Percentiles rank a stretch among this genome's conserved stretches.
These are phyloP conservation scores for Paradisaea rubra DNA, from an alignment of 2,113 vertebrate species.

Conservation along the genomic window DNA sequence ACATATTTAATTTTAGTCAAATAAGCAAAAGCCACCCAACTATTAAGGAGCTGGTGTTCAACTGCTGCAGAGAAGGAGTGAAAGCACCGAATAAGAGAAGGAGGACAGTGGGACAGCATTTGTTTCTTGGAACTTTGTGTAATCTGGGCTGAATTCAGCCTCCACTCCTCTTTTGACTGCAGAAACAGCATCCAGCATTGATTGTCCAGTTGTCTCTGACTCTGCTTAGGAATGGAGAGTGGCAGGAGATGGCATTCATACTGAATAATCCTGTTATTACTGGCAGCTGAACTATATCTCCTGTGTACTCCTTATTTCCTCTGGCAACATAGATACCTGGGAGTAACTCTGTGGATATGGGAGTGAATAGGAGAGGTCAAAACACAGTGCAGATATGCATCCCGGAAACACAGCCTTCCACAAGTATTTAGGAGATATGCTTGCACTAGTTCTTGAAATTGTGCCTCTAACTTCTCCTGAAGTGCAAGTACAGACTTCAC, in stretches of 20 bases:
- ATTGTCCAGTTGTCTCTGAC: not conserved
- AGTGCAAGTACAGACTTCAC: not conserved
- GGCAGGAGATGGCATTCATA: not conserved
- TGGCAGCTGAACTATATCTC: not conserved
- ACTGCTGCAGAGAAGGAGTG: not conserved
- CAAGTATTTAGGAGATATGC: not conserved
- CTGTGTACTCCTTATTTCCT: not conserved
- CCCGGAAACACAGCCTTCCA: not conserved
- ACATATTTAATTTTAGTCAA: not conserved
- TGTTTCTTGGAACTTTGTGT: not conserved
- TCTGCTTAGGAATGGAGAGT: not conserved
- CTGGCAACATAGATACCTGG: not conserved
- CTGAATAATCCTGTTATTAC: not conserved
- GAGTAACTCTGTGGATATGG: not conserved
- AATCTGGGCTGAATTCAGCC: not conserved
- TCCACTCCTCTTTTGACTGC: not conserved
- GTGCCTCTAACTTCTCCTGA: not conserved
- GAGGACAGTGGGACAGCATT: not conserved
- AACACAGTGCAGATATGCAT: not conserved
- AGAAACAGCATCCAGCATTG: not conserved
- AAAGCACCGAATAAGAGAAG: not conserved
- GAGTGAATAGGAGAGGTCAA: not conserved
- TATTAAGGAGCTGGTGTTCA: not conserved
- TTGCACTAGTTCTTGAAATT: not conserved
- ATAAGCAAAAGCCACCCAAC: not conserved